Evolutionary conservation across 2,888 invertebrate species (phyloP), one percentile per base, ranked within the genome.

Genomic region (Macaria notata): DNA sequence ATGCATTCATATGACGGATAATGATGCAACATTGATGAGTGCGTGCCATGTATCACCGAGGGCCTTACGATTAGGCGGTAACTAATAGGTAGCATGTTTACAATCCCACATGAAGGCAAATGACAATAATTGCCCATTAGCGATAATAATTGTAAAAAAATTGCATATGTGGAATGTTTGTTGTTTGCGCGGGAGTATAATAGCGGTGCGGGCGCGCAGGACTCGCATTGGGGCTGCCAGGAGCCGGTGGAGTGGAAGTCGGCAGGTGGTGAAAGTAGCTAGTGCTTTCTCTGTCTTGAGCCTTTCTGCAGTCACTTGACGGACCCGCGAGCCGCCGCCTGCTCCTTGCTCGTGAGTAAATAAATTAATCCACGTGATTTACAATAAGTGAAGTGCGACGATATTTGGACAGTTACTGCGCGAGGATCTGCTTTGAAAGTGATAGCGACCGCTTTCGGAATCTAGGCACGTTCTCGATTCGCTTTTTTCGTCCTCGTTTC

Each of bases 101-200:
- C 73, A 68, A 65, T 82, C 89, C 88, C 89, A 71, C 88, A 90
- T 90, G 73, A 81, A 71, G 70, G 74, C 78, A 77, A 79, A 81
- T 81, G 73, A 61, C 71, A 68, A 72, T 82, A 88, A 87, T 86
- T 83, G 75, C 76, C 73, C 69, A 82, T 84, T 83, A 83, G 68
- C 65, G 84, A 82, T 84, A 84, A 80, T 79, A 75, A 76, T 81
- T 76, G 73, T 66, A 75, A 81, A 71, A 49, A 67, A 65, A 82
- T 83, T 81, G 75, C 73, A 72, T 72, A 75, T 73, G 75, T 80
- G 87, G 88, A 81, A 88, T 88, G 83, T 79, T 72, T 81, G 77
- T 74, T 75, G 73, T 48, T 19, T 70, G 70, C 69, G 69, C 71
- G 64, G 68, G 72, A 73, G 79, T 86, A 87, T 81, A 88, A 82